Conservation (phyloP, 2,888 invertebrate species). For the Drosophila paramelanica region DNA sequence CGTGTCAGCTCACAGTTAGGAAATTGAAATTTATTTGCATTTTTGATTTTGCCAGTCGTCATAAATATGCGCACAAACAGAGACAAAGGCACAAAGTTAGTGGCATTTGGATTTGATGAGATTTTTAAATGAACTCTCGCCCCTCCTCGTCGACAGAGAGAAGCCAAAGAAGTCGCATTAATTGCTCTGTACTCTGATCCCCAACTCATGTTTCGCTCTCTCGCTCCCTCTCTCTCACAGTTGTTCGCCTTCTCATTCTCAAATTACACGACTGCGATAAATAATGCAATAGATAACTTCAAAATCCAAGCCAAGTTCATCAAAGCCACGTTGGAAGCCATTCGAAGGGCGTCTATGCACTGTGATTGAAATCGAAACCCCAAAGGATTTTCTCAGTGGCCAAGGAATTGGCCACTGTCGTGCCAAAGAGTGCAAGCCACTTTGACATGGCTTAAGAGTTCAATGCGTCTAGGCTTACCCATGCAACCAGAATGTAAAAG, state of each 20-base stretch:
- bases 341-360: slow-evolving; percentile 41
- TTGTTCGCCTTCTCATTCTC: slow-evolving; percentile 21
- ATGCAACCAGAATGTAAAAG: slow-evolving; percentile 12
- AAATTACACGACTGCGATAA: slow-evolving; percentile 41
- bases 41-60: slow-evolving; percentile 74
- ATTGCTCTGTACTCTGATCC: slow-evolving; percentile 50
- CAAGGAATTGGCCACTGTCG: slow-evolving; percentile 46
- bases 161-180: slow-evolving; percentile 67
- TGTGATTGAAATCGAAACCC: slow-evolving; percentile 77
- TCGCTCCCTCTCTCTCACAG: neutral
- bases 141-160: slow-evolving; percentile 13
- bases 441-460: slow-evolving; percentile 69
- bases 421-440: slow-evolving; percentile 47
- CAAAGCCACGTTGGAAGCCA: slow-evolving; percentile 57
- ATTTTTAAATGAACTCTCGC: slow-evolving; percentile 40
- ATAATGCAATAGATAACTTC: slow-evolving; percentile 42
- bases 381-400: slow-evolving; percentile 54
- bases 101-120: slow-evolving; percentile 42
- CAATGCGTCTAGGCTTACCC: slow-evolving; percentile 50
- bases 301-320: slow-evolving; percentile 55
- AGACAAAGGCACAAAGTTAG: slow-evolving; percentile 22
- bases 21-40: slow-evolving; percentile 82
- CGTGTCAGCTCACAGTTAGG: slow-evolving; percentile 63
- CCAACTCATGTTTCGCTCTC: slow-evolving; percentile 7
- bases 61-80: slow-evolving; percentile 66